phyloP scores from a whole-genome alignment of 2,113 vertebrate genomes.

The Lophochroa leadbeateri region DNA sequence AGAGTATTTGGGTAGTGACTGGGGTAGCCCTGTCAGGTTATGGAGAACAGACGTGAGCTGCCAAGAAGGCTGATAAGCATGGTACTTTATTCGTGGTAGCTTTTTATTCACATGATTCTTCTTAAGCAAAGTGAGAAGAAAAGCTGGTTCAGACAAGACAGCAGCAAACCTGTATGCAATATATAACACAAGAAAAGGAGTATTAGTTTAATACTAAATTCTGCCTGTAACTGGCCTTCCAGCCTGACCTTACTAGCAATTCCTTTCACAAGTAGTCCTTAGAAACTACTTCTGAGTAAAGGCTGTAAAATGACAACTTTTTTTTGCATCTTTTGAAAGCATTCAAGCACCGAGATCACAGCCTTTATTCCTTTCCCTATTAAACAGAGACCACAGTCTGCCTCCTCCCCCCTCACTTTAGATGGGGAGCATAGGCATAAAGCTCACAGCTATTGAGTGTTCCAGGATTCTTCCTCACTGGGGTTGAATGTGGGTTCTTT shows the following conservation, averaged over 20 bases:
- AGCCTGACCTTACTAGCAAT: not conserved
- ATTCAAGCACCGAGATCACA: not conserved
- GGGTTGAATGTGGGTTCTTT: not conserved
- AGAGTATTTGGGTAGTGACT: not conserved
- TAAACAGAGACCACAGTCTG: not conserved
- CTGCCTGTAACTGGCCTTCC: not conserved
- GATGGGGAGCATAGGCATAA: not conserved
- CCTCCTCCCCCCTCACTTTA: not conserved
- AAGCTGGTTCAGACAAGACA: not conserved
- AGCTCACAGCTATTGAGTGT: accelerated
- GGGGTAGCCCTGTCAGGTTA: not conserved
- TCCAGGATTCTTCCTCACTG: not conserved
- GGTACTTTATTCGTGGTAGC: not conserved
- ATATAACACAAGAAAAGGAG: not conserved
- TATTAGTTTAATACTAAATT: not conserved
- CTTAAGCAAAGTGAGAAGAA: not conserved
- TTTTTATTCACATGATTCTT: not conserved
- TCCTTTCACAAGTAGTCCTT: not conserved
- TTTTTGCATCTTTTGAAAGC: not conserved
- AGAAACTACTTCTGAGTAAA: not conserved
- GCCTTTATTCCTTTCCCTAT: not conserved
- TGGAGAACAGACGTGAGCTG: not conserved
- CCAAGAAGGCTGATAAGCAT: not conserved
- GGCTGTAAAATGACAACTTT: not conserved
- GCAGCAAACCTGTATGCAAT: not conserved